A percentile compares a stretch with the other conserved stretches of the same genome.
Conservation (phyloP, 2,888 invertebrate species). For the Malthinus seriepunctatus region DNA sequence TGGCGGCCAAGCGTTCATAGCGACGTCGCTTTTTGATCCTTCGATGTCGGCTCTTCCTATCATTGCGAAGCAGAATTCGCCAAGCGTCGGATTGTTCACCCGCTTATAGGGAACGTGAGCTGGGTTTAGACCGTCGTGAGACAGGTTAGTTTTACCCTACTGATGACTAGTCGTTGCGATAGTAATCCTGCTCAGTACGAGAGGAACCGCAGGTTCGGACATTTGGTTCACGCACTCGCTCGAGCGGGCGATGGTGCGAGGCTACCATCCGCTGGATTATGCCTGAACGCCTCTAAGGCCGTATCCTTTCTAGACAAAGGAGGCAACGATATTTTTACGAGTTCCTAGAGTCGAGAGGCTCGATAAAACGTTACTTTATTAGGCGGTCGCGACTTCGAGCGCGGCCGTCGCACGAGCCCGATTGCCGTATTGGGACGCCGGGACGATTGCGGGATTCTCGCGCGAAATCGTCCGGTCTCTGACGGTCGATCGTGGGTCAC, state of each 20-base stretch:
- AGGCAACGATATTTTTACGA: slow-evolving; percentile 51
- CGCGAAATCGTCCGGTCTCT: slow-evolving; percentile 29
- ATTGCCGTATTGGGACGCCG: slow-evolving; percentile 46
- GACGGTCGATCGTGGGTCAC: slow-evolving; percentile 40
- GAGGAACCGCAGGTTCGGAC: slow-evolving; percentile 56
- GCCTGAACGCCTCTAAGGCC: slow-evolving; percentile 59
- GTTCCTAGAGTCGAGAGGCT: slow-evolving; percentile 40
- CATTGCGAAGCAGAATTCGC: slow-evolving; percentile 73
- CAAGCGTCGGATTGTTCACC: slow-evolving; percentile 71
- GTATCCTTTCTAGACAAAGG: slow-evolving; percentile 64
- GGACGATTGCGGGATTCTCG: slow-evolving; percentile 40
- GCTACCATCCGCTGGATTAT: slow-evolving; percentile 43
- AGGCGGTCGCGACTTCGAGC: slow-evolving; percentile 45
- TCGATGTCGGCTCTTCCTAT: slow-evolving; percentile 78
- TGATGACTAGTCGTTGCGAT: slow-evolving; percentile 50
- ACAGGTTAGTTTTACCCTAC: slow-evolving; percentile 61
- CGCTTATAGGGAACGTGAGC: slow-evolving; percentile 40
- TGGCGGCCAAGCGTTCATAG: slow-evolving; percentile 61
- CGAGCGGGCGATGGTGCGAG: slow-evolving; percentile 54
- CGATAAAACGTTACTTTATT: slow-evolving; percentile 52
- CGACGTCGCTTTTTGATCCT: slow-evolving; percentile 72
- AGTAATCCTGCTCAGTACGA: slow-evolving; percentile 56
- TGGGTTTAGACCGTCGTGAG: slow-evolving; percentile 40
- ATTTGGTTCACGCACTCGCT: slow-evolving; percentile 58
- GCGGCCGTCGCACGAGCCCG: slow-evolving; percentile 51